Conservation (phyloP, 2,888 invertebrate genomes). For the Lucinisca nassula region DNA sequence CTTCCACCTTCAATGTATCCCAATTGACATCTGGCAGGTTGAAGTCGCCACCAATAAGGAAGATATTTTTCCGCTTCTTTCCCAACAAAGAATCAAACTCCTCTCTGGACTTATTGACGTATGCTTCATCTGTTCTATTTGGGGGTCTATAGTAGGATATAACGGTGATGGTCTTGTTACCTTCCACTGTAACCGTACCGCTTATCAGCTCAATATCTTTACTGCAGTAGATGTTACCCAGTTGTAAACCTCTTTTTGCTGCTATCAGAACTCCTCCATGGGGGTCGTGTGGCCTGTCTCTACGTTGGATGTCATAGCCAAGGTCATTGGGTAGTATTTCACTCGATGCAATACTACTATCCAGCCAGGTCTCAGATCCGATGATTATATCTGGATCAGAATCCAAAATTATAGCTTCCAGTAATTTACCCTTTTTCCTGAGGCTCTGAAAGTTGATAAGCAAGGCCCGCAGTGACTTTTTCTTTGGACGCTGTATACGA, state of each 20-base stretch:
- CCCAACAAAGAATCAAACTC: too few species aligned
- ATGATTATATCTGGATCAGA: conserved; percentile 7
- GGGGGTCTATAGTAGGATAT: too few species aligned
- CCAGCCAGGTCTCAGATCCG: conserved; percentile 27
- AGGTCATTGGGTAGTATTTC: neutral
- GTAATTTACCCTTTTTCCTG: conserved; percentile 6
- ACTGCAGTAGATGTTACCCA: neutral
- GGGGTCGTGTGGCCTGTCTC: neutral
- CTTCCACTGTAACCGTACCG: too few species aligned
- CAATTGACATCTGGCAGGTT: too few species aligned
- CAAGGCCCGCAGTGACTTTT: too few species aligned
- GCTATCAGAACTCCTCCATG: neutral
- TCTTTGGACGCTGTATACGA: too few species aligned
- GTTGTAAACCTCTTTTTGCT: neutral
- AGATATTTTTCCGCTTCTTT: too few species aligned
- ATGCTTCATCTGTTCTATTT: too few species aligned
- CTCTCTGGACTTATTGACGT: too few species aligned
- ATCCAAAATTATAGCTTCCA: neutral
- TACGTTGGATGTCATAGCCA: neutral
- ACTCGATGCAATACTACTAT: conserved; percentile 3
- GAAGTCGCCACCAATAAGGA: neutral
- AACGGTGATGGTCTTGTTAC: too few species aligned
- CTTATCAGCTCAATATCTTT: neutral
- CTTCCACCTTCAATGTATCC: too few species aligned
- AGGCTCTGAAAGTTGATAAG: too few species aligned